Conservation (phyloP, 2,797 vertebrate genomes). For the Toxotes lorentzi region DNA sequence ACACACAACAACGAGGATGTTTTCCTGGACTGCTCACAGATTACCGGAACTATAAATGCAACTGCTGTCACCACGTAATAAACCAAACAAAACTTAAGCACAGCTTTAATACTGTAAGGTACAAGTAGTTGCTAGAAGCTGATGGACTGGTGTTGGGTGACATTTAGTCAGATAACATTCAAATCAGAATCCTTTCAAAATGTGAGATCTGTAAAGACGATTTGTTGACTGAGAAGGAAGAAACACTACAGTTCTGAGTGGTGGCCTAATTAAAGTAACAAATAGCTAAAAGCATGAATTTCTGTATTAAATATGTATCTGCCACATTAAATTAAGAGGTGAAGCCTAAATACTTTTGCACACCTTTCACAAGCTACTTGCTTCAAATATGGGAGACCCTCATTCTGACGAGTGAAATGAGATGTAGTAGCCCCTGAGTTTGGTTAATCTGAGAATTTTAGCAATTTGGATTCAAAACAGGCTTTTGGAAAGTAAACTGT, state of each 20-base stretch:
- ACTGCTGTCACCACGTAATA: too few species aligned
- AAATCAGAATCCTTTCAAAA: background rate
- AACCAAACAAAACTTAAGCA: background rate
- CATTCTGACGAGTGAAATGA: background rate
- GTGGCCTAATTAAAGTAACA: background rate
- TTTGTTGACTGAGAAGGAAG: too few species aligned
- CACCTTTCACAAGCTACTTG: background rate
- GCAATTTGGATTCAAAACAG: background rate
- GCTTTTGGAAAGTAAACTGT: too few species aligned
- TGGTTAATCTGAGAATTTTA: background rate
- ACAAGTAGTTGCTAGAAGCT: background rate
- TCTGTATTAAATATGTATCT: background rate
- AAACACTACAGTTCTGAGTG: too few species aligned
- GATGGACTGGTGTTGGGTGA: background rate
- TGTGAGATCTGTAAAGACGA: background rate
- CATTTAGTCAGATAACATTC: background rate
- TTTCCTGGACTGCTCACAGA: conserved; percentile 16
- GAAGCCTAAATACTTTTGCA: background rate
- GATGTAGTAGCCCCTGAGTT: background rate
- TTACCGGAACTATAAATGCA: conserved; percentile 1
- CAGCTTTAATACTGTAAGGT: background rate
- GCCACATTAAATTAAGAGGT: background rate
- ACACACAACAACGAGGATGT: background rate
- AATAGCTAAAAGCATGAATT: background rate
- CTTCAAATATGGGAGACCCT: background rate